These are phyloP conservation scores for Drosophila subquinaria DNA, from an alignment of 2,888 invertebrate species.

Conservation along the genomic window DNA sequence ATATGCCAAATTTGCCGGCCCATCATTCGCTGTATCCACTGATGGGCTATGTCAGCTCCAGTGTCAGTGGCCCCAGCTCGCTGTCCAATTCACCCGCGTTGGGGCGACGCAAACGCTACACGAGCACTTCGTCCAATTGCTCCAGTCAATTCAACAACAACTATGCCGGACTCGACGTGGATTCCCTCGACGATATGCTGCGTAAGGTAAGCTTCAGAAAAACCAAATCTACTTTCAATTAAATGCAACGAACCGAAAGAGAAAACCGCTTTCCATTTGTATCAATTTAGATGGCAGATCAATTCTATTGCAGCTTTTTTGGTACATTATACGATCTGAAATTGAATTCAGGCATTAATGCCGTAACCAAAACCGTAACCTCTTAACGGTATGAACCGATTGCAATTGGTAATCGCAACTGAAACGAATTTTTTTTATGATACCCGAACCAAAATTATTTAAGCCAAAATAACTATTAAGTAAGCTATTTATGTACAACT, in stretches of 20 bases:
- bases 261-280: neutral
- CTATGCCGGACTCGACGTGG: conserved; percentile 89
- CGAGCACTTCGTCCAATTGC: conserved; percentile 87
- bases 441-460: no score
- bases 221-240: neutral
- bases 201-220: conserved; percentile 88
- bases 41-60: conserved; percentile 74
- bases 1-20: conserved; percentile 57
- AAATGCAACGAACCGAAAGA: neutral
- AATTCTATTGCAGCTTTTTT: neutral
- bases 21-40: conserved; percentile 80
- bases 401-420: no score
- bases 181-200: conserved; percentile 92
- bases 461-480: no score
- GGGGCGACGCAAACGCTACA: conserved; percentile 89
- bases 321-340: neutral
- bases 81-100: conserved; percentile 86
- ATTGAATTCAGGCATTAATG: neutral
- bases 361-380: no score
- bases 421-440: no score
- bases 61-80: conserved; percentile 83
- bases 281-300: neutral
- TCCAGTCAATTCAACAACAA: conserved; percentile 88
- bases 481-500: no score
- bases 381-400: no score